Percentiles rank a stretch among this genome's conserved stretches.
Evolutionary conservation across 2,888 invertebrate genomes (phyloP).

Genomic region (Noctua comes): DNA sequence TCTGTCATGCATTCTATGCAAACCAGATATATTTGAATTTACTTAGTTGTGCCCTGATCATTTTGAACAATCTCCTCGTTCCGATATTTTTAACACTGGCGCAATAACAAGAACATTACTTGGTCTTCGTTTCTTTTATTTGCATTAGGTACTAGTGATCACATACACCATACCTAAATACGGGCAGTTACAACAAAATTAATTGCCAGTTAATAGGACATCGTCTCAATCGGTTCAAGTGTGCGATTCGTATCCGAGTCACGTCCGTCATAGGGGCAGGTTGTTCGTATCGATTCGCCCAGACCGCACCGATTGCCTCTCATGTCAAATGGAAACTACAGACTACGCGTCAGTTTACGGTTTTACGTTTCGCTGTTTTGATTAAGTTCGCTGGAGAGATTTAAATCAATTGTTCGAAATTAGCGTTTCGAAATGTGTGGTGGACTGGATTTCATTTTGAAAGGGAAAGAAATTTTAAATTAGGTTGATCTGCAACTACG

Average conservation of each 20-base stretch:
- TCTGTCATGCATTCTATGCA: not conserved
- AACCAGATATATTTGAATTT: not conserved
- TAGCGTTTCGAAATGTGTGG: slow-evolving; percentile 13
- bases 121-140: not conserved
- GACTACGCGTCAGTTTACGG: slow-evolving; percentile 30
- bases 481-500: not conserved
- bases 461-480: not conserved
- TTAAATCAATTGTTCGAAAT: slow-evolving; percentile 46
- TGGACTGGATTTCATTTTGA: not conserved
- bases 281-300: slow-evolving; percentile 68
- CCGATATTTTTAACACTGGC: not conserved
- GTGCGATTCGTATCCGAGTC: slow-evolving; percentile 65
- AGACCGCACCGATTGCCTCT: slow-evolving; percentile 51
- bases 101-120: not conserved
- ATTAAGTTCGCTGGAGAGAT: slow-evolving; percentile 44
- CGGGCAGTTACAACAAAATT: slow-evolving; percentile 25
- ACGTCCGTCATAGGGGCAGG: slow-evolving; percentile 74
- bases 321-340: slow-evolving; percentile 58
- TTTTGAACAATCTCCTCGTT: not conserved
- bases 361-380: slow-evolving; percentile 38
- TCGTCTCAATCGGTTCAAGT: slow-evolving; percentile 52
- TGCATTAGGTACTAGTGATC: not conserved
- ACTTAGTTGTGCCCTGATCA: no score
- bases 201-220: slow-evolving; percentile 52
- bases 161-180: not conserved